These are phyloP conservation scores for Etheostoma cragini DNA, from an alignment of 2,113 vertebrate species.

Conservation along the genomic window DNA sequence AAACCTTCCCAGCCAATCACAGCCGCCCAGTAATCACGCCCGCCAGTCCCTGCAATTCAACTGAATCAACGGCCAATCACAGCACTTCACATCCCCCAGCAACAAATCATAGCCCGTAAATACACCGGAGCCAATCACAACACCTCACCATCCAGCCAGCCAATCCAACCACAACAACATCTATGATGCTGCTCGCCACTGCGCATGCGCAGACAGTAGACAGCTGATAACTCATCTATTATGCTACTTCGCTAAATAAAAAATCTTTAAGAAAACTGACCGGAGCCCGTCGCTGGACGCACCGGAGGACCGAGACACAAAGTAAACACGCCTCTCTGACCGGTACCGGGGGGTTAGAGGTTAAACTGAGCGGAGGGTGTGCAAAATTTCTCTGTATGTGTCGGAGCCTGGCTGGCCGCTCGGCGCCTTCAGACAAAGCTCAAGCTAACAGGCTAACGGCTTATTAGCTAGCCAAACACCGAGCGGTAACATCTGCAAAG, in stretches of 20 bases:
- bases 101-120: constrained; percentile 44
- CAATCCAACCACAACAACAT: constrained; percentile 86
- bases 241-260: constrained; percentile 94
- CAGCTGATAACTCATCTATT: constrained; percentile 92
- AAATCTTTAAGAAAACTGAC: constrained; percentile 85
- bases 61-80: constrained; percentile 24
- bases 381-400: constrained; percentile 42
- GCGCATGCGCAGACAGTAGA: constrained; percentile 88
- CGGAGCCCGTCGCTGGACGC: constrained; percentile 85
- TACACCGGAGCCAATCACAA: constrained; percentile 40
- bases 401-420: constrained; percentile 76
- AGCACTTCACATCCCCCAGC: not conserved
- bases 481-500: constrained; percentile 44
- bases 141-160: not conserved
- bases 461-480: constrained; percentile 57
- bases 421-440: constrained; percentile 90
- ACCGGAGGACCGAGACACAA: constrained; percentile 87
- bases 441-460: constrained; percentile 70
- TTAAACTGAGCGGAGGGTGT: constrained; percentile 31
- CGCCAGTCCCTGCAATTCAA: constrained; percentile 16
- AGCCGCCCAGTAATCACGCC: not conserved
- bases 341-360: constrained; percentile 53
- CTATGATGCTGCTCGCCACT: constrained; percentile 80
- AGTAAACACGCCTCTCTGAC: constrained; percentile 77
- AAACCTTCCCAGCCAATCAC: constrained; percentile 36